These are phyloP conservation scores for Apis florea DNA, from an alignment of 1,140 invertebrate genomes.

Conservation along the genomic window DNA sequence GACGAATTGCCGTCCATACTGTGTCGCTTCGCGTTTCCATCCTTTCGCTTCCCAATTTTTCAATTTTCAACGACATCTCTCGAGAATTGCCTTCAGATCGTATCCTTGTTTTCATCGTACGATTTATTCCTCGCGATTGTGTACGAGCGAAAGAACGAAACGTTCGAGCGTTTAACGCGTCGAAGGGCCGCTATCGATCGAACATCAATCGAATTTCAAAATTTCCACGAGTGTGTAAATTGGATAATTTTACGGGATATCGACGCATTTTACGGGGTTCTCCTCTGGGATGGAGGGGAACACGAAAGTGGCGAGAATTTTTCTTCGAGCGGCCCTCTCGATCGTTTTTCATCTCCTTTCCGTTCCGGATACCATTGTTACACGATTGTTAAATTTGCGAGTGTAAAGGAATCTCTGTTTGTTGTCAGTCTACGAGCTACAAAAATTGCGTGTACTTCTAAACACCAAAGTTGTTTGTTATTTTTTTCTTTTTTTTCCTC, in stretches of 20 bases:
- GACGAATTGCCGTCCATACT: conserved; percentile 14
- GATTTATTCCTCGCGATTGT: background rate
- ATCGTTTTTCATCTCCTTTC: background rate
- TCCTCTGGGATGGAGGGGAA: background rate
- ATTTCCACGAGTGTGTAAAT: background rate
- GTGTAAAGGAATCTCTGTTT: conserved; percentile 39
- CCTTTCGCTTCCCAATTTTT: background rate
- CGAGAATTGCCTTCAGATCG: conserved; percentile 14
- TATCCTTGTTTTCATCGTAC: background rate
- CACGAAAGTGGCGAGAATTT: background rate
- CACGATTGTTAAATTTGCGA: conserved; percentile 47
- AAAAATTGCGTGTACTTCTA: conserved; percentile 72
- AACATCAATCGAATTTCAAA: background rate
- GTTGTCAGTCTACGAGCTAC: conserved; percentile 66
- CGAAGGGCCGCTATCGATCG: background rate
- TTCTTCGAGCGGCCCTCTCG: background rate
- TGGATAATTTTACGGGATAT: background rate
- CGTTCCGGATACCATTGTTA: conserved; percentile 6
- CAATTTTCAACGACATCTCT: background rate
- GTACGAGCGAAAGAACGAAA: conserved; percentile 19
- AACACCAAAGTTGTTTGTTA: conserved; percentile 50
- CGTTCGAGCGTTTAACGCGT: background rate
- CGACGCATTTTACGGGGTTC: background rate
- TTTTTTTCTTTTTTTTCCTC: conserved; percentile 38
- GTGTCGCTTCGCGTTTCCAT: conserved; percentile 5